A percentile compares a stretch with the other conserved stretches of the same genome.
Evolutionary conservation across 2,888 invertebrate species (phyloP).

Genomic region (Tyria jacobaeae): DNA sequence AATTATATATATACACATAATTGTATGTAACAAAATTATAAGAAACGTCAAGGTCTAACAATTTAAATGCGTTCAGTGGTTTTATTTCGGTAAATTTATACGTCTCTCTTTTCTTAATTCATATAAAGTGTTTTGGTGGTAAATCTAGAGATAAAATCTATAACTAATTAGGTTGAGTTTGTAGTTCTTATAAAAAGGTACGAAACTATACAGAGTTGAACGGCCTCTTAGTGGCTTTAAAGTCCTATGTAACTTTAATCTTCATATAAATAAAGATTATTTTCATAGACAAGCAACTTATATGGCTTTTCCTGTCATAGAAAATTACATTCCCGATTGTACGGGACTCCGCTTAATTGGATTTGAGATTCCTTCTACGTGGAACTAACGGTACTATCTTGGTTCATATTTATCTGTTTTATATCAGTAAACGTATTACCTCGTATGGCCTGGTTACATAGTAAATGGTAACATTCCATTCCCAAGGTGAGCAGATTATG

Average conservation of each 20-base stretch:
- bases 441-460: constrained; percentile 53
- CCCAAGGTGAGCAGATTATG: constrained; percentile 74
- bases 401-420: constrained; percentile 35
- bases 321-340: constrained; percentile 47
- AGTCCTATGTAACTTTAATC: constrained; percentile 36
- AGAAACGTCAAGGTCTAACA: constrained; percentile 40
- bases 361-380: constrained; percentile 50
- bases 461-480: constrained; percentile 76
- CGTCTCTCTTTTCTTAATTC: constrained; percentile 8
- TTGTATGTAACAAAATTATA: constrained; percentile 34
- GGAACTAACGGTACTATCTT: constrained; percentile 28
- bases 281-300: constrained; percentile 38
- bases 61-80: constrained; percentile 28
- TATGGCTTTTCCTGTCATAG: constrained; percentile 53
- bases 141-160: constrained; percentile 21
- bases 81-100: constrained; percentile 11
- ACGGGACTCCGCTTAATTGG: constrained; percentile 57
- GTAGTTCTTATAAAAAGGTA: too few species aligned
- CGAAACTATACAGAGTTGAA: constrained; percentile 27
- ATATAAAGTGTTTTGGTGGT: constrained; percentile 7
- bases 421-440: constrained; percentile 26
- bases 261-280: constrained; percentile 34
- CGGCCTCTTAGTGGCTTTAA: constrained; percentile 28
- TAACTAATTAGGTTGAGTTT: constrained; percentile 13
- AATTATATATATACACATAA: constrained; percentile 33